A percentile compares a stretch with the other conserved stretches of the same genome.
phyloP scores from a whole-genome alignment of 2,888 invertebrate genomes.

The Ectropis crepuscularia region DNA sequence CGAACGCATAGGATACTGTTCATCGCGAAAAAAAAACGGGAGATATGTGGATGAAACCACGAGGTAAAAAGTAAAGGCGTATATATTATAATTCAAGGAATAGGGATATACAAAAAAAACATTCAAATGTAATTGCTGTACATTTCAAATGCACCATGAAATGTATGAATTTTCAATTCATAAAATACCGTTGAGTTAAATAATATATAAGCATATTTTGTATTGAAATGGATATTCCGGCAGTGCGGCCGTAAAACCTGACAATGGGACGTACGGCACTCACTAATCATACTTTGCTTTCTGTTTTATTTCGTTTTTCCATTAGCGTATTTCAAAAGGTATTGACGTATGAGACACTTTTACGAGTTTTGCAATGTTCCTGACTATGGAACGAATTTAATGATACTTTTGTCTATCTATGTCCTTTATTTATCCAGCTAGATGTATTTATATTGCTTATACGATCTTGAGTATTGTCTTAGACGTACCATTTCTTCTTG shows the following conservation, averaged over 20 bases:
- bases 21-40: too few relatives aligned
- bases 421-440: conserved; percentile 48
- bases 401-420: conserved; percentile 67
- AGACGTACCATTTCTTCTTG: too few relatives aligned
- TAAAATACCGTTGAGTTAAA: conserved; percentile 33
- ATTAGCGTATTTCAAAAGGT: conserved; percentile 84
- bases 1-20: too few relatives aligned
- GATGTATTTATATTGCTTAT: neutral
- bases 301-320: conserved; percentile 85
- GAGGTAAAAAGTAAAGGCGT: too few relatives aligned
- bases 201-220: conserved; percentile 62
- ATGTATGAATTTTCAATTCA: conserved; percentile 12
- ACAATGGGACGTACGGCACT: conserved; percentile 79
- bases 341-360: conserved; percentile 84
- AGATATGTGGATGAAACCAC: too few relatives aligned
- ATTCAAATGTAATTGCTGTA: neutral
- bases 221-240: conserved; percentile 69
- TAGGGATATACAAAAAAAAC: neutral
- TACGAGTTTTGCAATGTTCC: conserved; percentile 76
- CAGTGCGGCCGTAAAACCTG: conserved; percentile 73
- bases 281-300: conserved; percentile 85
- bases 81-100: too few relatives aligned
- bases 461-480: too few relatives aligned
- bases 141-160: neutral
- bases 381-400: conserved; percentile 68